These are phyloP conservation scores for Ifrita kowaldi DNA, from an alignment of 2,113 vertebrate genomes.

Conservation along the genomic window DNA sequence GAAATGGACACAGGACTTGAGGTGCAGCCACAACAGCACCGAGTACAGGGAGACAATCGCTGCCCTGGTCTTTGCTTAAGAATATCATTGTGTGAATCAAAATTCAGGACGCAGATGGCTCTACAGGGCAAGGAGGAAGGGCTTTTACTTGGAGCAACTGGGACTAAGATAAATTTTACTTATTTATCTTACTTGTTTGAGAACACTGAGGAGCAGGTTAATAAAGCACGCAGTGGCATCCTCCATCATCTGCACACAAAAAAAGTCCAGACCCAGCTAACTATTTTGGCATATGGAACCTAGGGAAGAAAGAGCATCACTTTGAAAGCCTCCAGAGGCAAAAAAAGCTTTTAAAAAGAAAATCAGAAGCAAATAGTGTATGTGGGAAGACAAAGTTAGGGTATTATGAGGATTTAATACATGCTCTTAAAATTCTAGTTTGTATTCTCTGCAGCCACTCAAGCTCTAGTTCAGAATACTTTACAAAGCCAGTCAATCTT, in stretches of 20 bases:
- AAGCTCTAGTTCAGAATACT: not conserved
- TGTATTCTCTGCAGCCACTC: not conserved
- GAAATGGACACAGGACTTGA: not conserved
- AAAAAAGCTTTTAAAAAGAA: constrained; percentile 34
- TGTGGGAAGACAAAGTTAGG: not conserved
- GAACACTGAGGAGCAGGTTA: not conserved
- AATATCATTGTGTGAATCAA: not conserved
- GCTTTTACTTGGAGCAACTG: not conserved
- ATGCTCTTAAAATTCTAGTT: not conserved
- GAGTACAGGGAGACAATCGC: not conserved
- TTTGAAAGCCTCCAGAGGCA: constrained; percentile 12
- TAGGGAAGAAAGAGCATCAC: not conserved
- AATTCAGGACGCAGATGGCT: not conserved
- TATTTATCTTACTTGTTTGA: not conserved
- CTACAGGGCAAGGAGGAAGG: not conserved
- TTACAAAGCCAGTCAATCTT: not conserved
- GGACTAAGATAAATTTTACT: not conserved
- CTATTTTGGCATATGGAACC: not conserved
- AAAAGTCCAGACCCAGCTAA: not conserved
- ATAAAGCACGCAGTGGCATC: not conserved
- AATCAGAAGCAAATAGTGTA: not conserved
- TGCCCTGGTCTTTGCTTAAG: not conserved
- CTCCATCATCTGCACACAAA: not conserved
- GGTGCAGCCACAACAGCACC: not conserved
- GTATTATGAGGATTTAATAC: not conserved